Conservation (phyloP, 2,113 vertebrate species). For the Glaucomys volans region DNA sequence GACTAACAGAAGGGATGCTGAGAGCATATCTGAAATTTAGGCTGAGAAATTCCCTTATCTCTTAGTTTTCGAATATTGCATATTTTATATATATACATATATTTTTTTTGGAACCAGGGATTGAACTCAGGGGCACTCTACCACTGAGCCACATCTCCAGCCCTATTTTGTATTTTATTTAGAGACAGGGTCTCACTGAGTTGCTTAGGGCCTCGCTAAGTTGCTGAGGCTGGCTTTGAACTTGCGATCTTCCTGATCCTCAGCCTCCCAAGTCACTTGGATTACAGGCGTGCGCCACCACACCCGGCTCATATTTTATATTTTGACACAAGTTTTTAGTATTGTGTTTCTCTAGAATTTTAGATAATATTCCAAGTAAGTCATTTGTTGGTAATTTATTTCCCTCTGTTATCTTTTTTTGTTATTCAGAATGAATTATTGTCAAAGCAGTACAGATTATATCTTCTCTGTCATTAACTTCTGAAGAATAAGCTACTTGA, state of each 20-base stretch:
- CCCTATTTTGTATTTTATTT: too few species aligned
- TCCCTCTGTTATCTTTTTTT: slow-evolving; percentile 41
- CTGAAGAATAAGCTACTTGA: not conserved
- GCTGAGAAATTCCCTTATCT: slow-evolving; percentile 8
- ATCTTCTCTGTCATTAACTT: not conserved
- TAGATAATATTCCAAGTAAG: slow-evolving; percentile 59
- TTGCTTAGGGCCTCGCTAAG: too few species aligned
- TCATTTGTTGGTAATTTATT: slow-evolving; percentile 66
- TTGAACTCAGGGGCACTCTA: too few species aligned
- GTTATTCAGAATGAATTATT: slow-evolving; percentile 60
- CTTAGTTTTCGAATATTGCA: slow-evolving; percentile 33
- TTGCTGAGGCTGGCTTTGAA: too few species aligned
- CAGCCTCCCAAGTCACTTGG: too few species aligned
- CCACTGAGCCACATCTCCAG: too few species aligned
- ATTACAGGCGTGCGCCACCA: too few species aligned
- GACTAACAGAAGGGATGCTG: not conserved
- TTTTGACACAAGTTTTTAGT: slow-evolving; percentile 60
- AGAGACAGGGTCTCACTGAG: too few species aligned
- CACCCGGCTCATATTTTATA: too few species aligned
- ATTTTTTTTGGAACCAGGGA: too few species aligned
- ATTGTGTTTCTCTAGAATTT: slow-evolving; percentile 54
- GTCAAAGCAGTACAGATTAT: slow-evolving; percentile 37
- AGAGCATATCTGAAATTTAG: slow-evolving; percentile 15
- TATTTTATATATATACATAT: too few species aligned
- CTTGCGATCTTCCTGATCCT: too few species aligned